A percentile compares a stretch with the other conserved stretches of the same genome.
These are phyloP conservation scores for Heliocidaris tuberculata DNA, from an alignment of 35 echinoderm and acorn worm species.

Conservation along the genomic window DNA sequence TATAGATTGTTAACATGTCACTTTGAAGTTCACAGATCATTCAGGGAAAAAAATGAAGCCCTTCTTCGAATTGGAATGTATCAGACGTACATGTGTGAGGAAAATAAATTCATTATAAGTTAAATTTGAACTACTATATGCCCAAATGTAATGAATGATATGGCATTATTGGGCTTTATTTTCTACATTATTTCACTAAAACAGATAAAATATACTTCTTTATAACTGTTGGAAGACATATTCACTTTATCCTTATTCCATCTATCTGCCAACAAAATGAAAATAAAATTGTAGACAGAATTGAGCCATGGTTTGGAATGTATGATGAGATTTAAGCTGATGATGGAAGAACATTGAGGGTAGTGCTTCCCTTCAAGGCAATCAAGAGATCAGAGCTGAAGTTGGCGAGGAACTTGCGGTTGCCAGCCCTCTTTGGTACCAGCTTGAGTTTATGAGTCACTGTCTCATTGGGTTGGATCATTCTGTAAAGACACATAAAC, in stretches of 20 bases:
- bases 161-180: not conserved
- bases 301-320: not conserved
- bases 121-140: not conserved
- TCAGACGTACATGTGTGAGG: not conserved
- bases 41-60: not conserved
- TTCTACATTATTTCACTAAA: not conserved
- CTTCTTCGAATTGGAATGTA: not conserved
- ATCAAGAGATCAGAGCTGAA: constrained; percentile 74
- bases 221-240: not conserved
- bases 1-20: not conserved
- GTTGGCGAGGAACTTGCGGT: constrained; percentile 68
- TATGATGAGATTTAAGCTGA: not conserved
- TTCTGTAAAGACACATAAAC: constrained; percentile 29
- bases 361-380: constrained; percentile 54
- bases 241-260: not conserved
- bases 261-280: too few relatives aligned
- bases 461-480: constrained; percentile 58
- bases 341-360: constrained; percentile 10
- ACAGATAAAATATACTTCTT: not conserved
- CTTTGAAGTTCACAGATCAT: not conserved
- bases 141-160: not conserved
- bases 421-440: constrained; percentile 64
- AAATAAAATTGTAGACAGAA: not conserved
- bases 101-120: not conserved
- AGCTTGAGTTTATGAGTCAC: constrained; percentile 57